phyloP scores from a whole-genome alignment of 37 sponge, comb jelly and placozoan species.

The Agelas oroides region DNA sequence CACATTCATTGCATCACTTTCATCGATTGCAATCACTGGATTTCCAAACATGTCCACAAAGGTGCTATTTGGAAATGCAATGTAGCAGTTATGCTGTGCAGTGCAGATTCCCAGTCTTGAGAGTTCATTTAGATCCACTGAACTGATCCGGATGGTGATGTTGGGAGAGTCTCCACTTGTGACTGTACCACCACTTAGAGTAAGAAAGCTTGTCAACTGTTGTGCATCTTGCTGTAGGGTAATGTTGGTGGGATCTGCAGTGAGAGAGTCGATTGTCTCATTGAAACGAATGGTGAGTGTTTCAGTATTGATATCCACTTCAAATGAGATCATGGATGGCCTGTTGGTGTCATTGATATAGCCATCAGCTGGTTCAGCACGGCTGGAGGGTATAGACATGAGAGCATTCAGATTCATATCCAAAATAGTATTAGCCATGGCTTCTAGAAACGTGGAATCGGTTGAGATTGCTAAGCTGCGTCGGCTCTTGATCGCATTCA shows the following conservation, averaged over 20 bases:
- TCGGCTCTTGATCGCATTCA: conserved; percentile 75
- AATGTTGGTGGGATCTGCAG: conserved; percentile 25
- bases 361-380: conserved; percentile 20
- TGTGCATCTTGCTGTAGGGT: conserved; percentile 49
- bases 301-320: conserved; percentile 60
- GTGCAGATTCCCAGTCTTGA: conserved; percentile 68
- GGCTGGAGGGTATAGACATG: conserved; percentile 23
- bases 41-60: conserved; percentile 64
- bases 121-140: conserved; percentile 57
- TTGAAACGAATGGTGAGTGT: conserved; percentile 61
- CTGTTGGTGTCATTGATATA: conserved; percentile 56
- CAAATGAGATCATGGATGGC: conserved; percentile 54
- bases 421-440: conserved; percentile 27
- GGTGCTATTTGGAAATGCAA: conserved; percentile 52
- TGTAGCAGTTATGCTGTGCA: conserved; percentile 57
- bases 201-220: conserved; percentile 1
- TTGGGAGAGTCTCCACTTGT: conserved; percentile 46
- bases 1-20: conserved; percentile 30
- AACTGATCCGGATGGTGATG: conserved; percentile 32
- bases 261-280: conserved; percentile 65
- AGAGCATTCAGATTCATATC: conserved; percentile 76
- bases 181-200: conserved; percentile 46
- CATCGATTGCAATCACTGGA: conserved; percentile 32
- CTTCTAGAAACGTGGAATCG: conserved; percentile 67
- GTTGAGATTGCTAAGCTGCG: conserved; percentile 66